A percentile compares a stretch with the other conserved stretches of the same genome.
Evolutionary conservation across 2,797 vertebrate genomes (phyloP).

Genomic region (Allobates femoralis): DNA sequence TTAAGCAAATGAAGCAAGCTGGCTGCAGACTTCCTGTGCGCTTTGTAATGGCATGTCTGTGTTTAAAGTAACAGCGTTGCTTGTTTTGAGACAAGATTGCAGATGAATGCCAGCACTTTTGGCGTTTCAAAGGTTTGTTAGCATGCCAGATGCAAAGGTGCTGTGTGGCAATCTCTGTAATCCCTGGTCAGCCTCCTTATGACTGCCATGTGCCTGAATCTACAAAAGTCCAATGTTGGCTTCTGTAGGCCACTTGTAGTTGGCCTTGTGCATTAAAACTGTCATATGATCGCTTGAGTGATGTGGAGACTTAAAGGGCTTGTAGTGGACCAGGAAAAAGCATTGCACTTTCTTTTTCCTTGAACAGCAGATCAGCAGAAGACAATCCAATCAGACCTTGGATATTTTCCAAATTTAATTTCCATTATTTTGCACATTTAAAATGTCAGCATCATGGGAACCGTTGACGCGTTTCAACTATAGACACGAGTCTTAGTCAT

Average conservation of each 20-base stretch:
- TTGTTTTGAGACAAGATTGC: constrained; percentile 22
- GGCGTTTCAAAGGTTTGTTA: not conserved
- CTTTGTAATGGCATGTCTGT: constrained; percentile 53
- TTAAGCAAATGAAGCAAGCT: constrained; percentile 57
- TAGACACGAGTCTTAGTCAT: too few relatives aligned
- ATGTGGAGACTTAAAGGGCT: not conserved
- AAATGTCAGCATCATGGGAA: too few relatives aligned
- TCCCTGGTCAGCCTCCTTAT: not conserved
- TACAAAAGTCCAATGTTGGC: not conserved
- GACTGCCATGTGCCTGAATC: not conserved
- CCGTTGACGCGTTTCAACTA: too few relatives aligned
- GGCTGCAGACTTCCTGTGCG: constrained; percentile 65
- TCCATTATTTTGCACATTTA: too few relatives aligned
- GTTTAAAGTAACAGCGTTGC: constrained; percentile 45
- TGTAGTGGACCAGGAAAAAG: not conserved
- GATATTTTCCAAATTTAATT: too few relatives aligned
- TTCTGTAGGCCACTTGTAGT: not conserved
- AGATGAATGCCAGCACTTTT: not conserved
- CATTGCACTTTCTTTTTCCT: not conserved
- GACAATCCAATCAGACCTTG: too few relatives aligned
- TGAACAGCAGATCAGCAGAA: too few relatives aligned
- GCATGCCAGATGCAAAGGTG: not conserved
- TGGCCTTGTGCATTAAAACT: not conserved
- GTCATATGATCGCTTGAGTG: not conserved
- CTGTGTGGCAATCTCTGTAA: not conserved